phyloP scores from a whole-genome alignment of 1,140 invertebrate species.

The Aphidius ervi region DNA sequence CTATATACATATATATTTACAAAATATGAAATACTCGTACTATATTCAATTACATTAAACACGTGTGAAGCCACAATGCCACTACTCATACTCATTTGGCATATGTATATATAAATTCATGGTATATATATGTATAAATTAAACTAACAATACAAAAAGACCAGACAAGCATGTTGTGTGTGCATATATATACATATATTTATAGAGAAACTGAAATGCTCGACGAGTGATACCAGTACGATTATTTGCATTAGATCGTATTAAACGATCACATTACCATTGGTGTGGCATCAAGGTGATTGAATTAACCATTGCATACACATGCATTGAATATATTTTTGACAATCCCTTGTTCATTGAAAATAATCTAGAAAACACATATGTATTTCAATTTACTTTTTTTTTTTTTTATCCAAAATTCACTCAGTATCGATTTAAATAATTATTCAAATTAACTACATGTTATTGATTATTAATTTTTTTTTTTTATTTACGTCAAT shows the following conservation, averaged over 20 bases:
- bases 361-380: constrained; percentile 8
- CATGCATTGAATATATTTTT: constrained; percentile 5
- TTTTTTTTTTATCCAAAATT: constrained; percentile 14
- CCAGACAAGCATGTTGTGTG: background rate
- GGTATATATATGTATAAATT: background rate
- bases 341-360: constrained; percentile 3
- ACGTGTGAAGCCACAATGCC: constrained; percentile 12
- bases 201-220: background rate
- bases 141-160: background rate
- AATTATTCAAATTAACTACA: constrained; percentile 2
- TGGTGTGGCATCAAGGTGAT: constrained; percentile 18
- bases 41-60: constrained; percentile 23
- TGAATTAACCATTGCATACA: constrained; percentile 24
- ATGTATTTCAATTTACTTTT: background rate
- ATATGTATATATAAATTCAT: background rate
- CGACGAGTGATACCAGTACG: constrained; percentile 14
- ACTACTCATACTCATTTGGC: background rate
- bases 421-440: constrained; percentile 10
- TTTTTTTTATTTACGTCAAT: background rate
- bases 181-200: constrained; percentile 1
- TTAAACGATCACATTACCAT: constrained; percentile 26
- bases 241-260: constrained; percentile 24
- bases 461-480: background rate
- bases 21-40: constrained; percentile 27
- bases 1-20: constrained; percentile 18